Conservation (phyloP, 1,140 invertebrate species). For the Liolophura sinensis region DNA sequence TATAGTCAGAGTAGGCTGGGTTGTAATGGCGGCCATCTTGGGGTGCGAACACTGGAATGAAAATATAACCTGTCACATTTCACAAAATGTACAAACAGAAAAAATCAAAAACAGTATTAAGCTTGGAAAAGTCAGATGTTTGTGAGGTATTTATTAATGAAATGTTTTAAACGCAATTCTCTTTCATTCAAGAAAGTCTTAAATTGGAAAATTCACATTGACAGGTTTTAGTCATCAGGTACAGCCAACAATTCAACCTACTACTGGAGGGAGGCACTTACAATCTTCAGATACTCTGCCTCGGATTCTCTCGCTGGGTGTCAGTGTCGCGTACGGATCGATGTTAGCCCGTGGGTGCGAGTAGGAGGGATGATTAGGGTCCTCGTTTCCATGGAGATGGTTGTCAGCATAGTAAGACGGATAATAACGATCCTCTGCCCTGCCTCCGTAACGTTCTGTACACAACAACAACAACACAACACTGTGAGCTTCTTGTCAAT, state of each 20-base stretch:
- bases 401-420: constrained; percentile 48
- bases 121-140: too few species aligned
- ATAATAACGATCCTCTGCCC: constrained; percentile 51
- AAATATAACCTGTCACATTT: too few species aligned
- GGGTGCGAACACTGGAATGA: too few species aligned
- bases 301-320: constrained; percentile 49
- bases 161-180: too few species aligned
- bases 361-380: constrained; percentile 13
- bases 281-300: constrained; percentile 22
- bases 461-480: constrained; percentile 1
- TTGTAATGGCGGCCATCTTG: too few species aligned
- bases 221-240: too few species aligned
- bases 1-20: too few species aligned
- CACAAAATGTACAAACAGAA: too few species aligned
- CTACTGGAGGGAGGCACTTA: background rate
- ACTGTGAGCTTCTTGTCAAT: background rate
- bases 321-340: constrained; percentile 56
- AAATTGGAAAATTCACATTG: too few species aligned
- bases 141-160: too few species aligned
- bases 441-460: constrained; percentile 13
- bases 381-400: constrained; percentile 17
- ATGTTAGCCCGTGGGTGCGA: constrained; percentile 39
- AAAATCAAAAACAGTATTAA: too few species aligned
- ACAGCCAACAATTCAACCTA: background rate
- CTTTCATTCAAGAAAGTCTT: too few species aligned